Conservation (phyloP, 2,797 vertebrate species). For the Hoplostethus mediterraneus region DNA sequence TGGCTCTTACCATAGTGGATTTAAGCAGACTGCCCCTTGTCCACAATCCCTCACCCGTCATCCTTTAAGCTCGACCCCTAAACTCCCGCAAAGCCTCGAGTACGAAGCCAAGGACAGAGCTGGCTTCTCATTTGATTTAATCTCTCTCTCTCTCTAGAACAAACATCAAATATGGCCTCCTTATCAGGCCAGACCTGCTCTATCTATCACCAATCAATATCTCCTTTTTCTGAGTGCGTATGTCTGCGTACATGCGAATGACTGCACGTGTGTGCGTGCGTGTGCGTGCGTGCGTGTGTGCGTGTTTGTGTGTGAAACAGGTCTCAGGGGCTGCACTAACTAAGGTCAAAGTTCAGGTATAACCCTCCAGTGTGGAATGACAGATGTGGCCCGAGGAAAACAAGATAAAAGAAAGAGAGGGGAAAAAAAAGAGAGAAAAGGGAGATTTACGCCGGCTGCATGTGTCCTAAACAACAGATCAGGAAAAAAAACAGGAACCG, state of each 20-base stretch:
- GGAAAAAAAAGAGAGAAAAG: conserved; percentile 24
- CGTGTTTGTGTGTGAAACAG: conserved; percentile 52
- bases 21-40: conserved; percentile 65
- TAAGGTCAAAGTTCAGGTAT: conserved; percentile 79
- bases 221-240: conserved; percentile 48
- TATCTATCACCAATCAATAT: conserved; percentile 81
- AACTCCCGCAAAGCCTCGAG: conserved; percentile 73
- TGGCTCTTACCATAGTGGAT: conserved; percentile 68
- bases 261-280: conserved; percentile 13
- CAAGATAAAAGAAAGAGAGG: conserved; percentile 66
- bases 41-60: conserved; percentile 71
- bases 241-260: conserved; percentile 6
- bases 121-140: conserved; percentile 80
- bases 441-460: conserved; percentile 47
- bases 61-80: conserved; percentile 74
- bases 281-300: conserved; percentile 30
- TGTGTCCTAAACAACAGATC: conserved; percentile 61
- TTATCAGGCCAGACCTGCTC: conserved; percentile 76
- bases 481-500: conserved; percentile 48
- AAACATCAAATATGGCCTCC: conserved; percentile 83
- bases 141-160: conserved; percentile 74
- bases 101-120: conserved; percentile 79
- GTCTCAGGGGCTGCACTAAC: conserved; percentile 74
- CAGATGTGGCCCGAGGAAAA: conserved; percentile 73
- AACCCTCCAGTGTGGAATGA: conserved; percentile 77